phyloP scores from a whole-genome alignment of 2,113 vertebrate species.

The Bujurquina vittata region DNA sequence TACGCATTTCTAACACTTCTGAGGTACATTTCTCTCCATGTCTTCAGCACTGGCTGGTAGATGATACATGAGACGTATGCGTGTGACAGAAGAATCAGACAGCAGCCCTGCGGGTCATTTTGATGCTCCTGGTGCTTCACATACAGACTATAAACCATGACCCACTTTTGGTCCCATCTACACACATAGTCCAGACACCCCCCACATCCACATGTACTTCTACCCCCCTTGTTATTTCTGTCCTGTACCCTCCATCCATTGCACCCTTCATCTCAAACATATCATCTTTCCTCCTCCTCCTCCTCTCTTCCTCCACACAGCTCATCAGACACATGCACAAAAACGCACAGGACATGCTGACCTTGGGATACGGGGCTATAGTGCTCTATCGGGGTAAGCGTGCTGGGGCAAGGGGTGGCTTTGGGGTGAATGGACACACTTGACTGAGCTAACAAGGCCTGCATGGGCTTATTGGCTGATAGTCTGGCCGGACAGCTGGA shows the following conservation, averaged over 20 bases:
- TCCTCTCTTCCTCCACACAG: background rate
- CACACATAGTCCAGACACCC: constrained; percentile 16
- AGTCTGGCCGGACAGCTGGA: constrained; percentile 57
- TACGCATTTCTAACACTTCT: no score
- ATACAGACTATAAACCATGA: constrained; percentile 66
- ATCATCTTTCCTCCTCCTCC: constrained; percentile 25
- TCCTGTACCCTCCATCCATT: constrained; percentile 58
- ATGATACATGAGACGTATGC: background rate
- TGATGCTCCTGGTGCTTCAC: constrained; percentile 72
- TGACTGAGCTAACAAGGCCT: constrained; percentile 74
- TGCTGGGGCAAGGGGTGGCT: constrained; percentile 67
- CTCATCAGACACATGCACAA: constrained; percentile 27
- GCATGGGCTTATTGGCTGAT: constrained; percentile 47
- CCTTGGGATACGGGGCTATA: constrained; percentile 64
- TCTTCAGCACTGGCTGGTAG: no score
- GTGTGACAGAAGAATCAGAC: constrained; percentile 51
- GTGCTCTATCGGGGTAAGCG: constrained; percentile 59
- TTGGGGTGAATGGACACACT: constrained; percentile 74
- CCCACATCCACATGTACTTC: constrained; percentile 3
- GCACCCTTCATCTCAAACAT: constrained; percentile 51
- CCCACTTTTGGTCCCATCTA: constrained; percentile 63
- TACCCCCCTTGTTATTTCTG: constrained; percentile 60
- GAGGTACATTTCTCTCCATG: no score
- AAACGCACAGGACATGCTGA: constrained; percentile 54
- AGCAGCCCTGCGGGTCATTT: constrained; percentile 72